Conservation (phyloP, 92 coral and sea anemone genomes). For the Heliopora coerulea region DNA sequence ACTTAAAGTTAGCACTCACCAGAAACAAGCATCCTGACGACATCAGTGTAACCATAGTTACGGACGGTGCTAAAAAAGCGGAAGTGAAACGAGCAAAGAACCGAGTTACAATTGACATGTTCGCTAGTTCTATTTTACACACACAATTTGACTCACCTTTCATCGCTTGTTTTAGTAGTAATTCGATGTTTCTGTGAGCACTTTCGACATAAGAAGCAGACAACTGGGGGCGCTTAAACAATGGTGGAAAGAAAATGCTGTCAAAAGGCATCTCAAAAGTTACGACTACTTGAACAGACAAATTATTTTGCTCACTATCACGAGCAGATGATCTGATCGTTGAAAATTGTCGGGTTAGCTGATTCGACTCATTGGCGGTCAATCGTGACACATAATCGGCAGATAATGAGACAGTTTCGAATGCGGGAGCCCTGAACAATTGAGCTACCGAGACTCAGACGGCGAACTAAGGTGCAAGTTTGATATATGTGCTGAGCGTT, state of each 20-base stretch:
- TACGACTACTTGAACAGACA: no score
- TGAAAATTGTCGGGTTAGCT: no score
- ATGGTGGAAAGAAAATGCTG: not conserved
- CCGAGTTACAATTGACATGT: not conserved
- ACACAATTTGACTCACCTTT: slow-evolving; percentile 49
- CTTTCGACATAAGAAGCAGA: slow-evolving; percentile 55
- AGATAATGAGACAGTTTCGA: no score
- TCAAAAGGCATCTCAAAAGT: not conserved
- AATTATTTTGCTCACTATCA: no score
- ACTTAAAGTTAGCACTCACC: no score
- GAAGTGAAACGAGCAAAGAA: not conserved
- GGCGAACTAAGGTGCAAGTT: no score
- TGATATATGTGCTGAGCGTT: no score
- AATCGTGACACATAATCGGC: no score
- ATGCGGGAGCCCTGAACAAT: no score
- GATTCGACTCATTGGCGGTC: no score
- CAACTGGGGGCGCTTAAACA: slow-evolving; percentile 63
- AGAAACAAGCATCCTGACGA: slow-evolving; percentile 81
- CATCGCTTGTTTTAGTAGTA: slow-evolving; percentile 65
- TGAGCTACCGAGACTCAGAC: no score
- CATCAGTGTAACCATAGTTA: slow-evolving; percentile 65
- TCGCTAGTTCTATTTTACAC: not conserved
- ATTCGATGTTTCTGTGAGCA: slow-evolving; percentile 62
- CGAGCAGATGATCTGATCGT: no score
- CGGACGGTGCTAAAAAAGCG: slow-evolving; percentile 67